These are phyloP conservation scores for Amphiduros pacificus DNA, from an alignment of 2,888 invertebrate species.

Conservation along the genomic window DNA sequence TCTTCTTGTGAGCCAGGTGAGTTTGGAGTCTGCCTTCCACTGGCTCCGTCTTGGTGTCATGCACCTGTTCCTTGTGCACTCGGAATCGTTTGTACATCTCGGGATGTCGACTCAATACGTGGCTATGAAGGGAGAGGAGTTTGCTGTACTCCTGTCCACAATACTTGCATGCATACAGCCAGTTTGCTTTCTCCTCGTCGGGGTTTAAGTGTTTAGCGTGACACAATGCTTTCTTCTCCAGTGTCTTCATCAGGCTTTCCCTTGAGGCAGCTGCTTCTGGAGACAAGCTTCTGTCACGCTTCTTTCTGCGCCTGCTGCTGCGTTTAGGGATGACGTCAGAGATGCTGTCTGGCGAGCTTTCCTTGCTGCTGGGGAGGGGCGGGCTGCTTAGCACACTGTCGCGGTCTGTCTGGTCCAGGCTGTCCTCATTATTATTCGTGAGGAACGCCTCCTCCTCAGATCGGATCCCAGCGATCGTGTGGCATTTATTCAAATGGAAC, in stretches of 20 bases:
- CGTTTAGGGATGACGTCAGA: neutral
- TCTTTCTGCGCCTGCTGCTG: neutral
- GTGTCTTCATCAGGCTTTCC: conserved; percentile 12
- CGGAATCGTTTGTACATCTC: conserved; percentile 13
- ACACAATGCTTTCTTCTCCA: conserved; percentile 11
- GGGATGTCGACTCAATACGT: conserved; percentile 8
- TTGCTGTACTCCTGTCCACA: conserved; percentile 3
- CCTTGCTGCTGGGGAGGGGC: neutral
- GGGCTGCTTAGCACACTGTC: neutral
- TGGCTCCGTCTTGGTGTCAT: too few relatives aligned
- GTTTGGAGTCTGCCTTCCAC: too few relatives aligned
- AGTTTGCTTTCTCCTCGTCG: neutral
- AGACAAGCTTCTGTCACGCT: neutral
- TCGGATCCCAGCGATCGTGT: neutral
- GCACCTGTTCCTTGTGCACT: conserved; percentile 5
- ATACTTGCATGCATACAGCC: conserved; percentile 7
- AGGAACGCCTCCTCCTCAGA: neutral
- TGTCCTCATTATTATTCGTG: neutral
- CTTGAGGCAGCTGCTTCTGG: neutral
- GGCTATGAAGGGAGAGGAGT: conserved; percentile 11
- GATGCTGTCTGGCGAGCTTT: neutral
- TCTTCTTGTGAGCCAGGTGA: conserved; percentile 4
- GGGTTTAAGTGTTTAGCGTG: conserved; percentile 8
- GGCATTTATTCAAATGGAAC: conserved; percentile 13
- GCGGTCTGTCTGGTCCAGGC: neutral